These are phyloP conservation scores for rat (Rattus norvegicus) DNA, from an alignment of 2,113 vertebrate genomes.

Conservation along the genomic window GRCr8 NC_086021.1:41018501-41019000, in stretches of 20 bases:
- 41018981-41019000: background rate
- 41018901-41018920: background rate
- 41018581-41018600: background rate
- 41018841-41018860: conserved; percentile 4
- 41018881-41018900: too few relatives aligned
- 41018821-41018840: background rate
- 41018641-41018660: background rate
- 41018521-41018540: conserved; percentile 20
- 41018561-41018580: background rate
- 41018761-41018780: background rate
- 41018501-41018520: conserved; percentile 10
- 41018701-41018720: background rate
- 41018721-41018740: background rate
- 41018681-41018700: background rate
- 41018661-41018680: background rate
- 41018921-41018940: background rate
- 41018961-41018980: background rate
- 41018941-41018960: background rate
- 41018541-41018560: background rate
- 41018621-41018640: conserved; percentile 5
- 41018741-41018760: background rate
- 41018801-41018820: background rate
- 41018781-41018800: background rate
- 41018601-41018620: background rate
- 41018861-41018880: background rate